These are phyloP conservation scores for Pelodiscus sinensis DNA, from an alignment of 2,113 vertebrate genomes.

Conservation along the genomic window DNA sequence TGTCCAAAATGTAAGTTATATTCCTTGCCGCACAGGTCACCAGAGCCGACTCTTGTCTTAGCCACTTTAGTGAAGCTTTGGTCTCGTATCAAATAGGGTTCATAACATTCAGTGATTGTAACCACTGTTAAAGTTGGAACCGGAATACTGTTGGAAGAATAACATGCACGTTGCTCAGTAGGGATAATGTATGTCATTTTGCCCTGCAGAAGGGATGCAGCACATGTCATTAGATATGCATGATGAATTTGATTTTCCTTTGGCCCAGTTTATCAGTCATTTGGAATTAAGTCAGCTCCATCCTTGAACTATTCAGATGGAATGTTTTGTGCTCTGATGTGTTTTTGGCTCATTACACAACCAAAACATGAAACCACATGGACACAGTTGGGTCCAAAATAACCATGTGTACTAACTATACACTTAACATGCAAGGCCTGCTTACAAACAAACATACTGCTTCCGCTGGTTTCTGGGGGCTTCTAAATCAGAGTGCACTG, in stretches of 20 bases:
- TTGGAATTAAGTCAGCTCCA: neutral
- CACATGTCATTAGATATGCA: fast-evolving
- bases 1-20: neutral
- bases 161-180: fast-evolving
- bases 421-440: neutral
- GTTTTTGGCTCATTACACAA: neutral
- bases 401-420: neutral
- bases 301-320: neutral
- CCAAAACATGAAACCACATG: neutral
- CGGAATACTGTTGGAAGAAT: fast-evolving
- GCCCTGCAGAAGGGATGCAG: fast-evolving
- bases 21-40: neutral
- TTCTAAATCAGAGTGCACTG: neutral
- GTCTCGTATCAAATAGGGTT: fast-evolving
- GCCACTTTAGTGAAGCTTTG: neutral
- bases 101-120: neutral
- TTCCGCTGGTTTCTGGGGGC: neutral
- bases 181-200: fast-evolving
- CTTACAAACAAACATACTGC: neutral
- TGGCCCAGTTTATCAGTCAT: neutral
- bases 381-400: neutral
- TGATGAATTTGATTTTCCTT: fast-evolving
- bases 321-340: neutral
- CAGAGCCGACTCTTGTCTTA: neutral
- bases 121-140: neutral